Percentiles rank a stretch among this genome's conserved stretches.
Evolutionary conservation across 2,888 invertebrate genomes (phyloP).

Genomic region (Criorhina ranunculi): DNA sequence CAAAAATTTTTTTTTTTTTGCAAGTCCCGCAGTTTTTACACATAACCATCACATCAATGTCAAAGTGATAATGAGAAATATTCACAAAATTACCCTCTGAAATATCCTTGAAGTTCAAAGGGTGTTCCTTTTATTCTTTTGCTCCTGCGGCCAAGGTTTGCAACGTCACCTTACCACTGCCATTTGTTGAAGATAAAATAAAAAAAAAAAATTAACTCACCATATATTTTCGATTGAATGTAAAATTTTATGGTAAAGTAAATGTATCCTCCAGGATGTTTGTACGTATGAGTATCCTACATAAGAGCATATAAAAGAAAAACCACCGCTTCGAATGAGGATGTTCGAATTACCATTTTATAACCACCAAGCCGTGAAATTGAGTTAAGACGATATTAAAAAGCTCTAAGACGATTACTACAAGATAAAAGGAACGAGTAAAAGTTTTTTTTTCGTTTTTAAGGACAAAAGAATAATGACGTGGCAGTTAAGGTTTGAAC

Average conservation of each 20-base stretch:
- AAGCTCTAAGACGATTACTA: constrained; percentile 64
- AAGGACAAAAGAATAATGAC: constrained; percentile 64
- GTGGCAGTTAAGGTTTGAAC: constrained; percentile 43
- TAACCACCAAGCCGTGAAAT: constrained; percentile 64
- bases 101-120: constrained; percentile 27
- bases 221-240: constrained; percentile 64
- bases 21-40: constrained; percentile 1
- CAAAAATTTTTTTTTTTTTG: neutral
- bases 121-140: neutral
- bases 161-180: neutral
- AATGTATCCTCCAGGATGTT: constrained; percentile 46
- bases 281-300: constrained; percentile 15
- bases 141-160: neutral
- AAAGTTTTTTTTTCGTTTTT: constrained; percentile 41
- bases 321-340: constrained; percentile 29
- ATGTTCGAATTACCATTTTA: constrained; percentile 67
- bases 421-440: constrained; percentile 56
- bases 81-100: constrained; percentile 26
- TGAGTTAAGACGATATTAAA: constrained; percentile 63
- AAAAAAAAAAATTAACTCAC: constrained; percentile 43
- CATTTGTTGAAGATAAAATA: constrained; percentile 7
- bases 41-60: constrained; percentile 29
- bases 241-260: constrained; percentile 44
- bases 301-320: constrained; percentile 3
- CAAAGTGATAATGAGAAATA: constrained; percentile 52